A percentile compares a stretch with the other conserved stretches of the same genome.
Conservation (phyloP, 2,888 invertebrate genomes). For the Ypsolopha scabrella region DNA sequence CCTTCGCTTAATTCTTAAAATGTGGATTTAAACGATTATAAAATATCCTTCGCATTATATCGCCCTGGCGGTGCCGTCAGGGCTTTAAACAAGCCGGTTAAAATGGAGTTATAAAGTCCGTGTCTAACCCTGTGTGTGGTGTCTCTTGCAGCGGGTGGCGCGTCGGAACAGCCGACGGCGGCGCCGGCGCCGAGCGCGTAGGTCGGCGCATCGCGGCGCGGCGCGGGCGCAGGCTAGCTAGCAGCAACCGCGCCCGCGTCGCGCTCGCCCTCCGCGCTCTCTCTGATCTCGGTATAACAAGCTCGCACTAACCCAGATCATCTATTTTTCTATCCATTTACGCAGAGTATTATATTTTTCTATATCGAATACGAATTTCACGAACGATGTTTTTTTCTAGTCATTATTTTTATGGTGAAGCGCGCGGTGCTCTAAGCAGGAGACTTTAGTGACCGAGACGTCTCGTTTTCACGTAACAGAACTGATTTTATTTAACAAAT, state of each 20-base stretch:
- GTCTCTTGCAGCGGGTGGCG: slow-evolving; percentile 70
- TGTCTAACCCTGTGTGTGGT: slow-evolving; percentile 67
- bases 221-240: slow-evolving; percentile 18
- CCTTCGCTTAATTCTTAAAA: slow-evolving; percentile 55
- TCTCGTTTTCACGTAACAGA: slow-evolving; percentile 60
- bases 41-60: background rate
- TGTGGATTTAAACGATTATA: slow-evolving; percentile 29
- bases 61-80: slow-evolving; percentile 26
- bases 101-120: slow-evolving; percentile 45
- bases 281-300: slow-evolving; percentile 66
- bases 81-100: slow-evolving; percentile 25
- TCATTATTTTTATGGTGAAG: slow-evolving; percentile 42
- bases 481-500: slow-evolving; percentile 66
- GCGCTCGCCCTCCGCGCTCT: slow-evolving; percentile 42
- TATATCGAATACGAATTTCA: slow-evolving; percentile 28
- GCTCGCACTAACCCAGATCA: slow-evolving; percentile 56
- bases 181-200: slow-evolving; percentile 72
- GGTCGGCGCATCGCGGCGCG: slow-evolving; percentile 25
- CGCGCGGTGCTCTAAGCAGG: slow-evolving; percentile 32
- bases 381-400: slow-evolving; percentile 40
- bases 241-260: slow-evolving; percentile 14
- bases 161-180: slow-evolving; percentile 68
- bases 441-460: slow-evolving; percentile 47
- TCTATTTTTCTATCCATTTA: slow-evolving; percentile 51
- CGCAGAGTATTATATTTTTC: slow-evolving; percentile 31